Percentiles rank a stretch among this genome's conserved stretches.
Conservation (phyloP, 2,888 invertebrate genomes). For the Ophion slaviceki region DNA sequence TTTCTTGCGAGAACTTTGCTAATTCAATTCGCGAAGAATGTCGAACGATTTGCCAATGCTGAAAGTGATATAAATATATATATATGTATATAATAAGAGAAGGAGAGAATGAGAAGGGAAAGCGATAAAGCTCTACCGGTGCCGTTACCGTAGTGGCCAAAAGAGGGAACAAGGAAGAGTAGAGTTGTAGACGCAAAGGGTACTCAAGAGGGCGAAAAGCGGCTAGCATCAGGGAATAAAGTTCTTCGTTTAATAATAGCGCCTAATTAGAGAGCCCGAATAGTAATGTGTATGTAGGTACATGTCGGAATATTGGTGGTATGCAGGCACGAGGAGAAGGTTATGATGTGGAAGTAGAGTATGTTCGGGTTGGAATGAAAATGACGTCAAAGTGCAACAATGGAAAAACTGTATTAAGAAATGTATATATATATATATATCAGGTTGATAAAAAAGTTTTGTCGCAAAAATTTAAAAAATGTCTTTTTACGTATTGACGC, state of each 20-base stretch:
- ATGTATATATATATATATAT: no score
- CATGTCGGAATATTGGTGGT: background rate
- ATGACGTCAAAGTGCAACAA: background rate
- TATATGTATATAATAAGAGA: background rate
- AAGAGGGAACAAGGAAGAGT: background rate
- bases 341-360: background rate
- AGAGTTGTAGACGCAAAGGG: conserved; percentile 8
- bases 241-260: conserved; percentile 74
- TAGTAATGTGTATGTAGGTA: background rate
- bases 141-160: background rate
- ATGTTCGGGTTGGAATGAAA: background rate
- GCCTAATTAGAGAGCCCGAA: conserved; percentile 70
- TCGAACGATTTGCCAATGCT: conserved; percentile 72
- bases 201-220: conserved; percentile 32
- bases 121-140: background rate
- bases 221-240: conserved; percentile 67
- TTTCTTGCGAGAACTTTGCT: conserved; percentile 69
- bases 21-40: conserved; percentile 75
- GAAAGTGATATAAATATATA: background rate
- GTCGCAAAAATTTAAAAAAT: no score
- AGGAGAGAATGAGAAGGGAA: background rate
- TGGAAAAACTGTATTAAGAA: no score
- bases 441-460: no score
- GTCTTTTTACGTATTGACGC: no score
- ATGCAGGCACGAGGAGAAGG: conserved; percentile 3